A percentile compares a stretch with the other conserved stretches of the same genome.
Evolutionary conservation across 2,888 invertebrate genomes (phyloP).

Genomic region (Dioctria rufipes): DNA sequence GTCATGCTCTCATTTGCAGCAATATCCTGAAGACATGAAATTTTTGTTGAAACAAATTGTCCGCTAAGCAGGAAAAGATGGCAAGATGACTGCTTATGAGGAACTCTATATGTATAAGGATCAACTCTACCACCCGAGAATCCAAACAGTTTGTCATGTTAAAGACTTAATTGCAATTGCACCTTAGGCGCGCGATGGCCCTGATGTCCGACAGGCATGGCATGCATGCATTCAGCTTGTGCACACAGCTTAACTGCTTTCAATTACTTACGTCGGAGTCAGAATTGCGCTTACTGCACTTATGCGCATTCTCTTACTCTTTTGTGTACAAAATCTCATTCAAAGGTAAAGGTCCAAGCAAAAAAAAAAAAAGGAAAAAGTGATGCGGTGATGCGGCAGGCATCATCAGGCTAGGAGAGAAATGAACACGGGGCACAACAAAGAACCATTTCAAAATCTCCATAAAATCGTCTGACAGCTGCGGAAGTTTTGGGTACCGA

Average conservation of each 20-base stretch:
- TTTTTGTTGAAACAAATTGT: conserved; percentile 1
- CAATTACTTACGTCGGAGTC: neutral
- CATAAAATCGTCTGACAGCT: conserved; percentile 30
- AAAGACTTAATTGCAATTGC: conserved; percentile 49
- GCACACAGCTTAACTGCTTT: conserved; percentile 14
- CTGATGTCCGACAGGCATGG: neutral
- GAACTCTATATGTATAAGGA: too few relatives aligned
- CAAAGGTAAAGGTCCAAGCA: neutral
- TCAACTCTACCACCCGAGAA: neutral
- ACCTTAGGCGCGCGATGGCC: conserved; percentile 21
- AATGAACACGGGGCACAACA: neutral
- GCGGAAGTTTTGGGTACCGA: conserved; percentile 41
- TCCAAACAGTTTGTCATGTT: conserved; percentile 36
- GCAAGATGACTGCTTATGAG: too few relatives aligned
- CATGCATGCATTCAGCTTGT: neutral
- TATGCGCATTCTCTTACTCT: neutral
- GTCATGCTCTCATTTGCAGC: conserved; percentile 31
- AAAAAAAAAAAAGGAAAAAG: neutral
- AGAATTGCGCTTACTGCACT: neutral
- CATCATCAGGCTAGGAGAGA: neutral
- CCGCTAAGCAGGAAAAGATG: neutral
- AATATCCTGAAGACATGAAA: neutral
- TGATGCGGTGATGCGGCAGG: too few relatives aligned
- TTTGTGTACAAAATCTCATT: conserved; percentile 1
- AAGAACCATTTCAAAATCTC: conserved; percentile 5